phyloP scores from a whole-genome alignment of 2,888 invertebrate species.

The Seira sanloemensis region DNA sequence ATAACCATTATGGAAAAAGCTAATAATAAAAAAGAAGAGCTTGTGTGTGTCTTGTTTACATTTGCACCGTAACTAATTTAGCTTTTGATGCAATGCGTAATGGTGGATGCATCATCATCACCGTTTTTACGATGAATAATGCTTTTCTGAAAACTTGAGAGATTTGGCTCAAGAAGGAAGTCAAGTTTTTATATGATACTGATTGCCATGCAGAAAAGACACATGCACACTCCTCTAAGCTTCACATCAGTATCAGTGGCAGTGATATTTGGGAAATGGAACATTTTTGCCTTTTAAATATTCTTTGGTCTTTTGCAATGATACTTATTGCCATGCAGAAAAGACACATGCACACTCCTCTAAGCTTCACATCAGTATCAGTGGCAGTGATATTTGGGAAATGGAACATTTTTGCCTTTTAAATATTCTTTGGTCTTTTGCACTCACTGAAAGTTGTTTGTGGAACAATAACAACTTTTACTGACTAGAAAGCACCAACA shows the following conservation, averaged over 20 bases:
- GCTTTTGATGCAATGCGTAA: neutral
- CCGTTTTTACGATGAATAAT: conserved; percentile 33
- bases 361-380: neutral
- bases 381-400: neutral
- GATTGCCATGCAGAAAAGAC: neutral
- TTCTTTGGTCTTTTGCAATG: neutral
- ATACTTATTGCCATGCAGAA: neutral
- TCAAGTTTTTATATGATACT: neutral
- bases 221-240: neutral
- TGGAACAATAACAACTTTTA: neutral
- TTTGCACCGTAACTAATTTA: neutral
- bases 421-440: neutral
- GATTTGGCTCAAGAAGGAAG: conserved; percentile 22
- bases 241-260: neutral
- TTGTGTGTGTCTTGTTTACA: neutral
- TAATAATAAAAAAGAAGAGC: neutral
- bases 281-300: neutral
- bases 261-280: neutral
- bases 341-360: neutral
- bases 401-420: neutral
- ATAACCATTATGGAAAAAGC: conserved; percentile 40
- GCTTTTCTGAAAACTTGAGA: conserved; percentile 30
- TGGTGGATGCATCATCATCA: conserved; percentile 30
- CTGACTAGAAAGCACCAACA: neutral
- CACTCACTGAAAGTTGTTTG: neutral